Percentiles rank a stretch among this genome's conserved stretches.
Evolutionary conservation across 2,113 vertebrate species (phyloP).

Genomic region (Gyps fulvus): DNA sequence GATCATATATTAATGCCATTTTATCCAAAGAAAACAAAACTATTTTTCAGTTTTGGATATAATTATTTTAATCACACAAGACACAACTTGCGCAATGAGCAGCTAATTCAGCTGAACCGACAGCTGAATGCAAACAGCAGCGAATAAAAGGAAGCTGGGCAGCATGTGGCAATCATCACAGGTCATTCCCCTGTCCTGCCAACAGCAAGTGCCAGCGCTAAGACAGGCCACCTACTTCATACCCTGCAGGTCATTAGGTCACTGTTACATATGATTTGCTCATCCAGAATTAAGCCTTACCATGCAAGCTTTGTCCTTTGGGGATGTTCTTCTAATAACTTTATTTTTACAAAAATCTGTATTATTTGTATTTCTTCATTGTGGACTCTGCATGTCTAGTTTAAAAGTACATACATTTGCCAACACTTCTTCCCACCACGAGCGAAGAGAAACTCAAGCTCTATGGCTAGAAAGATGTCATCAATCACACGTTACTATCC

Average conservation of each 20-base stretch:
- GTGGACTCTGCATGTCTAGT: neutral
- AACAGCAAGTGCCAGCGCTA: neutral
- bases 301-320: neutral
- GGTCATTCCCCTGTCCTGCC: neutral
- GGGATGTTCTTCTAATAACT: neutral
- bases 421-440: neutral
- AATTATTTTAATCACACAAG: neutral
- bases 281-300: neutral
- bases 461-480: neutral
- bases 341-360: neutral
- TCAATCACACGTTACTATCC: rapidly evolving
- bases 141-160: neutral
- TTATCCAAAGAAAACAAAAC: neutral
- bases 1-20: neutral
- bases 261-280: neutral
- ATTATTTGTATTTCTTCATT: neutral
- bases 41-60: neutral
- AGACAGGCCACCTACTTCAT: neutral
- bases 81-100: rapidly evolving
- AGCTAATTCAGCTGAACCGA: neutral
- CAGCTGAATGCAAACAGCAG: neutral
- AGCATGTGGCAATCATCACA: rapidly evolving
- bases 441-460: neutral
- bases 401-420: neutral
- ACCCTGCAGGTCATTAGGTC: neutral